Conservation (phyloP, 2,888 invertebrate species). For the Gymnocheta viridis region DNA sequence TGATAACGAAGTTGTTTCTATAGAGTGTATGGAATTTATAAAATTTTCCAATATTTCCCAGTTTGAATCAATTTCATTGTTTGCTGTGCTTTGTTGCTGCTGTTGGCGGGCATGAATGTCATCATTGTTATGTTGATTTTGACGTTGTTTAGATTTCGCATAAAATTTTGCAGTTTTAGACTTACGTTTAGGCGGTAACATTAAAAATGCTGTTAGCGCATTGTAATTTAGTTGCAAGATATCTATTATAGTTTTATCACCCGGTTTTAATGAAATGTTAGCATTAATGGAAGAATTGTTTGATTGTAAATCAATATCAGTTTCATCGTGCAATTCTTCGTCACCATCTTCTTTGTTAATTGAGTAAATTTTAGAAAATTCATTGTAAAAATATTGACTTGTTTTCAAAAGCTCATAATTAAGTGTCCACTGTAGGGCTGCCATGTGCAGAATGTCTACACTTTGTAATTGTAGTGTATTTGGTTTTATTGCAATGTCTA, state of each 20-base stretch:
- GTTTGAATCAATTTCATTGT: constrained; percentile 71
- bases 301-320: constrained; percentile 21
- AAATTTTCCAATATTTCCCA: constrained; percentile 77
- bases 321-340: constrained; percentile 52
- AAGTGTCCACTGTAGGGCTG: constrained; percentile 80
- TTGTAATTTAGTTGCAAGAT: constrained; percentile 78
- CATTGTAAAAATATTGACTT: constrained; percentile 78
- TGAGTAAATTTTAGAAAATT: constrained; percentile 78
- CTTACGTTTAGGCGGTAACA: constrained; percentile 70
- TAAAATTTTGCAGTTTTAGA: constrained; percentile 40
- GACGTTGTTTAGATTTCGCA: constrained; percentile 23
- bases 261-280: constrained; percentile 71
- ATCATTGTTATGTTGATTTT: no score
- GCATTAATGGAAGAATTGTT: constrained; percentile 48
- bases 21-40: constrained; percentile 72
- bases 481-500: not conserved
- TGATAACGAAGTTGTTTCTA: constrained; percentile 60
- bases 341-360: constrained; percentile 74
- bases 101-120: no score
- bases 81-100: constrained; percentile 10
- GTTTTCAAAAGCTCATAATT: constrained; percentile 79
- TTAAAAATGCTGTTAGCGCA: constrained; percentile 78
- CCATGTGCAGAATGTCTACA: constrained; percentile 77
- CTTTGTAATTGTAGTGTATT: constrained; percentile 71
- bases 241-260: constrained; percentile 78